Percentiles rank a stretch among this genome's conserved stretches.
These are phyloP conservation scores for Rhopalosiphum padi DNA, from an alignment of 1,140 invertebrate species.

Conservation along the genomic window DNA sequence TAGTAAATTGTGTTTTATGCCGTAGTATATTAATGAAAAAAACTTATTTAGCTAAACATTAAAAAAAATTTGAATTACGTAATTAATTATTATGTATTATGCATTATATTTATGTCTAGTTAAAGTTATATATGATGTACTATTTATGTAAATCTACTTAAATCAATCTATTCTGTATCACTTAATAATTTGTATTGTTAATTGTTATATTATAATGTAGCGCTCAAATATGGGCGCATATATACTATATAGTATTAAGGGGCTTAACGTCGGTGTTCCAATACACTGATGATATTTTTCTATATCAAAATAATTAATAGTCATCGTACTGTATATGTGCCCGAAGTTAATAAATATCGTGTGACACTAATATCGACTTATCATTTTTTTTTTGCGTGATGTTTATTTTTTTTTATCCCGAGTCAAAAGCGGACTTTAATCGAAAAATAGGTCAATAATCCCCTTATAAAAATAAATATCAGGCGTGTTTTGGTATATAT, in stretches of 20 bases:
- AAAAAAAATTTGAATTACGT: no score
- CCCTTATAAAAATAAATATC: slow-evolving; percentile 26
- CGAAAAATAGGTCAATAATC: slow-evolving; percentile 45
- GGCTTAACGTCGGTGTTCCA: not conserved
- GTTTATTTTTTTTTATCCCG: slow-evolving; percentile 16
- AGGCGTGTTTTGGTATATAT: slow-evolving; percentile 10
- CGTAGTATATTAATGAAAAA: no score
- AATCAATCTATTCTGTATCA: no score
- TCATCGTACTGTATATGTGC: not conserved
- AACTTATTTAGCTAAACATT: no score
- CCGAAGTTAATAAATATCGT: slow-evolving; percentile 36
- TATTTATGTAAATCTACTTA: no score
- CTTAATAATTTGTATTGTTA: no score
- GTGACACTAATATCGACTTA: slow-evolving; percentile 31
- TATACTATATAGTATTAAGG: not conserved
- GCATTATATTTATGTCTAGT: no score
- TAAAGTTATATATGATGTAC: no score
- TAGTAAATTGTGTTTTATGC: no score
- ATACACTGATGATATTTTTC: not conserved
- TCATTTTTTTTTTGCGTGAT: not conserved
- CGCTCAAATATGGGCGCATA: not conserved
- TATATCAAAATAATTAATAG: slow-evolving; percentile 1
- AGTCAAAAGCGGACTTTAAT: slow-evolving; percentile 23
- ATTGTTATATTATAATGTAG: no score
- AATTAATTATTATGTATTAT: no score